Evolutionary conservation across 2,888 invertebrate genomes (phyloP).

Genomic region (Melipona bicolor): DNA sequence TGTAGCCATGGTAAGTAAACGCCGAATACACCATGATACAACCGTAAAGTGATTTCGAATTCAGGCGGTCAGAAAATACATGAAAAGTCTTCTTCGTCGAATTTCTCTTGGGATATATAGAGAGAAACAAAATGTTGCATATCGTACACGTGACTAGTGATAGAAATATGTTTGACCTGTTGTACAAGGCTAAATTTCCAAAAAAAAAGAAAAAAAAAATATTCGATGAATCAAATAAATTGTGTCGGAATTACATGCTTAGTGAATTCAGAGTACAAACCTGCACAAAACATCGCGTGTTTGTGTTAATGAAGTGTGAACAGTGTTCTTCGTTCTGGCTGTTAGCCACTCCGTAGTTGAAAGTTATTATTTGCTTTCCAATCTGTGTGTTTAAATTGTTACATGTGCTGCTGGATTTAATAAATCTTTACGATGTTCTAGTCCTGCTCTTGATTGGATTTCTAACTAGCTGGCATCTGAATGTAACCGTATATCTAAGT

Average conservation of each 20-base stretch:
- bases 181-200: conserved; percentile 35
- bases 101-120: conserved; percentile 20
- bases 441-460: background rate
- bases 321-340: conserved; percentile 60
- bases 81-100: conserved; percentile 19
- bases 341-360: conserved; percentile 26
- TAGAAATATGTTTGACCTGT: conserved; percentile 35
- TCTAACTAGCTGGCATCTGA: background rate
- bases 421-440: background rate
- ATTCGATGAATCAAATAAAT: conserved; percentile 55
- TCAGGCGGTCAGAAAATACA: conserved; percentile 19
- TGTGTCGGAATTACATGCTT: conserved; percentile 40
- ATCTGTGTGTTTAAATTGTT: background rate
- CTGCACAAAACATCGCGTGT: conserved; percentile 16
- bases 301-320: conserved; percentile 62
- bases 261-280: conserved; percentile 55
- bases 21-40: conserved; percentile 32
- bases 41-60: conserved; percentile 23
- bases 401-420: background rate
- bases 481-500: background rate
- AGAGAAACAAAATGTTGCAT: background rate
- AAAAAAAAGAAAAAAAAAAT: background rate
- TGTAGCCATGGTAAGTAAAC: conserved; percentile 80
- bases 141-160: conserved; percentile 44
- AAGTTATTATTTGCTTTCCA: conserved; percentile 19